Percentiles rank a stretch among this genome's conserved stretches.
These are phyloP conservation scores for Caiman crocodilus DNA, from an alignment of 2,797 vertebrate genomes.

Conservation along the genomic window DNA sequence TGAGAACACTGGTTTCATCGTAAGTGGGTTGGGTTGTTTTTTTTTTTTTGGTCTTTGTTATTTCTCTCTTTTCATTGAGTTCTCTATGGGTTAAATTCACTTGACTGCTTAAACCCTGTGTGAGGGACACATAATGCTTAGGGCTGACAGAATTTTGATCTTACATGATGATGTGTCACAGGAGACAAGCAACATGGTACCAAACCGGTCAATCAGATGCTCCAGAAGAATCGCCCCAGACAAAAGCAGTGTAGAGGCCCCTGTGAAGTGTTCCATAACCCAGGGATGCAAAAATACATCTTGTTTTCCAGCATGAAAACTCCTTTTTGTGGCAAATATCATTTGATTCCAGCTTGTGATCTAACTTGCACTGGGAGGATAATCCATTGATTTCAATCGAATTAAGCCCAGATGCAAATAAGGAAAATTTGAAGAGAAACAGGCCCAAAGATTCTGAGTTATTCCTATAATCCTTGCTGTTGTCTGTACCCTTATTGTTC, in stretches of 20 bases:
- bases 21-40: fast-evolving
- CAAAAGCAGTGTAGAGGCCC: background rate
- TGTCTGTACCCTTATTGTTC: background rate
- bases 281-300: background rate
- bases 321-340: background rate
- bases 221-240: background rate
- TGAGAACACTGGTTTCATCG: background rate
- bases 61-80: background rate
- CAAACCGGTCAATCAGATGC: background rate
- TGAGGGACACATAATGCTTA: background rate
- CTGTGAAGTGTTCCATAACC: background rate
- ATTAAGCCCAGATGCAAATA: background rate
- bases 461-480: background rate
- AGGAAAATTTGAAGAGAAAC: background rate
- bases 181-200: background rate
- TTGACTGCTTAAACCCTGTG: background rate
- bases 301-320: background rate
- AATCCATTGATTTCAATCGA: background rate
- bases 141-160: background rate
- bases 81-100: background rate
- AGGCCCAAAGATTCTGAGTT: background rate
- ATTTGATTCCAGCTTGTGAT: background rate
- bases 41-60: background rate
- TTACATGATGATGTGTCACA: background rate
- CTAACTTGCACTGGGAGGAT: background rate